Evolutionary conservation across 1,140 invertebrate genomes (phyloP), one percentile per base, ranked within the genome.

Genomic region (Coelopa frigida): DNA sequence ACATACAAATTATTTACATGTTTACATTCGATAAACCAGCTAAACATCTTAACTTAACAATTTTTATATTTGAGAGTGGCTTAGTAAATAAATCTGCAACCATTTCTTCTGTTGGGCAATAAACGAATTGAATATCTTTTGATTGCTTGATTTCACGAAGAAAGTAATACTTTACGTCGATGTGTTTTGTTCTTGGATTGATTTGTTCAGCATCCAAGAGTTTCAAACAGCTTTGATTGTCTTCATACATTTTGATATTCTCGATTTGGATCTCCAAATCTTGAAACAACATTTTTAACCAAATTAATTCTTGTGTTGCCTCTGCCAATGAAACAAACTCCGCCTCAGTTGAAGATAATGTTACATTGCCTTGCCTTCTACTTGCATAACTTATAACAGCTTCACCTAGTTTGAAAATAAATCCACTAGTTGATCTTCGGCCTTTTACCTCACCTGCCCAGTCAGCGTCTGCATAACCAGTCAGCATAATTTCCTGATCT

Each of bases 161-260:
- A 51, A 51, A 57, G 44, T 59, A 32, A 33, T 54, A 58, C 26
- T 45, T 48, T 5, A 58, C 29, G 15, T 61, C 57, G n/a, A 61
- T 56, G 27, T 55, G 48, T 39, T 55, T 55, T 8, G 37, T 52
- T 42, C 49, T 39, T 10, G 31, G 20, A 2, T 20, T 26, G 14
- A 37, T 36, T 7, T 33, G 35, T 35, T 36, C 43, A 23, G 32
- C 27, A 22, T 45, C 22, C 3, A 26, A 33, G 24, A 23, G 21
- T 31, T 26, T 33, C 33, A 22, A 12, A 15, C 12, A 33, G 18
- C 22, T 29, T 27, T 22, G 21, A 11, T n/a, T n/a, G n/a, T n/a
- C n/a, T n/a, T n/a, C n/a, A n/a, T n/a, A n/a, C n/a, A n/a, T n/a
- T n/a, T n/a, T n/a, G n/a, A n/a, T n/a, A n/a, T n/a, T n/a, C n/a